Evolutionary conservation across 2,113 vertebrate species (phyloP).

Genomic region (Oostethus manadensis): DNA sequence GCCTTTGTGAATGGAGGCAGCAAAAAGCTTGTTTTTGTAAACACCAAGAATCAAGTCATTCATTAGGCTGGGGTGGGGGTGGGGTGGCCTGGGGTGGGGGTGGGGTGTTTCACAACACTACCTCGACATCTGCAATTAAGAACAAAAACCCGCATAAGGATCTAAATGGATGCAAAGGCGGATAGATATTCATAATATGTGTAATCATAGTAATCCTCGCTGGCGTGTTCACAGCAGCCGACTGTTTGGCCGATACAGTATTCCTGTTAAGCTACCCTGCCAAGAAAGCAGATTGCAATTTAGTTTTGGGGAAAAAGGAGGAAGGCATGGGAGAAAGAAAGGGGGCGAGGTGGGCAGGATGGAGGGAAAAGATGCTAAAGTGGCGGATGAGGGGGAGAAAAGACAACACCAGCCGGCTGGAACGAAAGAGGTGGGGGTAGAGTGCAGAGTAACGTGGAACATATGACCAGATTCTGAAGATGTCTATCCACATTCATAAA

Average conservation of each 20-base stretch:
- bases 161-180: neutral
- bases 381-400: neutral
- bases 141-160: neutral
- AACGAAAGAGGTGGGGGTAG: neutral
- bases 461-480: slow-evolving; percentile 33
- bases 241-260: neutral
- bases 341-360: neutral
- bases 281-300: slow-evolving; percentile 9
- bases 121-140: neutral
- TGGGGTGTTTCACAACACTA: neutral
- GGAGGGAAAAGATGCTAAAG: slow-evolving; percentile 2
- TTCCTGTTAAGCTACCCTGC: neutral
- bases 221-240: neutral
- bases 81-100: too few relatives aligned
- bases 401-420: neutral
- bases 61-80: neutral
- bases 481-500: slow-evolving; percentile 53
- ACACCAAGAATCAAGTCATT: slow-evolving; percentile 1
- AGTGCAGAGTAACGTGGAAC: slow-evolving; percentile 25
- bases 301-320: slow-evolving; percentile 1
- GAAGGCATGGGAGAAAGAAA: neutral
- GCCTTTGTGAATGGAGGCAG: neutral
- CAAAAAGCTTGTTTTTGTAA: neutral
- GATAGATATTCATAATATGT: neutral
- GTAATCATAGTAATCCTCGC: neutral